These are phyloP conservation scores for Anomalospiza imberbis DNA, from an alignment of 2,797 vertebrate species.

Conservation along the genomic window DNA sequence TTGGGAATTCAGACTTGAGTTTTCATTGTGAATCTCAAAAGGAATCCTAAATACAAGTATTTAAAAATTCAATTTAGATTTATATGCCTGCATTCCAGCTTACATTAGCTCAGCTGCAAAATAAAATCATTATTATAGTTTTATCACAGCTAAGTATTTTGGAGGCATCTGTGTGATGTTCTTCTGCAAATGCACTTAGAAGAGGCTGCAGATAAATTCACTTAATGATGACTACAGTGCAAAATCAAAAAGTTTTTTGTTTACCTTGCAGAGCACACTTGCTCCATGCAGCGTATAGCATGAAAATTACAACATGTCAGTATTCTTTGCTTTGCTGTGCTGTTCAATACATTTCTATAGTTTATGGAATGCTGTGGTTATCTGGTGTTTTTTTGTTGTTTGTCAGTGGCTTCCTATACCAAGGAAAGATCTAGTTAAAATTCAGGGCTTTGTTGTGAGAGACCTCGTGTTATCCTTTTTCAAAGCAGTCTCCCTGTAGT, in stretches of 20 bases:
- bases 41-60: neutral
- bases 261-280: conserved; percentile 17
- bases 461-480: neutral
- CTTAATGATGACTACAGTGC: conserved; percentile 34
- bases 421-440: neutral
- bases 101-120: neutral
- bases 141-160: conserved; percentile 37
- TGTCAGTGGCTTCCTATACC: neutral
- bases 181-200: conserved; percentile 10
- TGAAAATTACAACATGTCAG: conserved; percentile 5
- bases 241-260: conserved; percentile 12
- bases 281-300: neutral
- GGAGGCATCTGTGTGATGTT: neutral
- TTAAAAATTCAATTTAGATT: conserved; percentile 17
- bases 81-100: neutral
- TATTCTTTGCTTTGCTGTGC: neutral
- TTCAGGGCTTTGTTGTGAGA: neutral
- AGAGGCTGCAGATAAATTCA: conserved; percentile 33
- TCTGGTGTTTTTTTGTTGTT: neutral
- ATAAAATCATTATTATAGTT: neutral
- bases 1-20: neutral
- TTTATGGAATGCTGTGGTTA: neutral
- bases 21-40: neutral
- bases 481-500: neutral
- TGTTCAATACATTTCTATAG: neutral